These are phyloP conservation scores for Odontothrips loti DNA, from an alignment of 2,888 invertebrate species.

Conservation along the genomic window DNA sequence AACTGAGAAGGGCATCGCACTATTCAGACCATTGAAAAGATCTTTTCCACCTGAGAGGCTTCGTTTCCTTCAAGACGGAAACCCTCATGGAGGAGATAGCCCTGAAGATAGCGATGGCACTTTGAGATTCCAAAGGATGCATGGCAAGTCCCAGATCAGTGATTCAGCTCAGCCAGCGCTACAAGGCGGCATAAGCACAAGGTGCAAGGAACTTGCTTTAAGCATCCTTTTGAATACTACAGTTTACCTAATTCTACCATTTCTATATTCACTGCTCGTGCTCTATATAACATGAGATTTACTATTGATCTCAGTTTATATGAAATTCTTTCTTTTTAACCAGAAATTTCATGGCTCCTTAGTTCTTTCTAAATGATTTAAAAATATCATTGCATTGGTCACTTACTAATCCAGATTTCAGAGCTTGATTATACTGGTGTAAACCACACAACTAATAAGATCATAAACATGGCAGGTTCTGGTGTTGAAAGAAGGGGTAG, in stretches of 20 bases:
- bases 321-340: background rate
- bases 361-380: background rate
- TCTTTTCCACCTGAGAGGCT: constrained; percentile 19
- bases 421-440: background rate
- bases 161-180: constrained; percentile 1
- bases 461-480: background rate
- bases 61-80: constrained; percentile 22
- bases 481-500: constrained; percentile 3
- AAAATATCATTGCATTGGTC: constrained; percentile 21
- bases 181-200: constrained; percentile 19
- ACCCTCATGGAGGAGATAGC: background rate
- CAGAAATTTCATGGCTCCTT: background rate
- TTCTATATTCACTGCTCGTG: constrained; percentile 24
- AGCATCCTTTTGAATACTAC: constrained; percentile 14
- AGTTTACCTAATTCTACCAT: constrained; percentile 23
- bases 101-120: background rate
- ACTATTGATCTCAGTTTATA: too few relatives aligned
- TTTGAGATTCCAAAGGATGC: background rate
- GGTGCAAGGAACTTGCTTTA: constrained; percentile 20
- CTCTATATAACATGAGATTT: constrained; percentile 23
- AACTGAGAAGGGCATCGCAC: background rate
- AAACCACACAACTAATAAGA: background rate
- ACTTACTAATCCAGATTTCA: background rate
- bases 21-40: constrained; percentile 23
- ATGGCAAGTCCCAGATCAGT: constrained; percentile 19